Evolutionary conservation across 2,113 vertebrate genomes (phyloP).

Genomic region (Antigone vipio): DNA sequence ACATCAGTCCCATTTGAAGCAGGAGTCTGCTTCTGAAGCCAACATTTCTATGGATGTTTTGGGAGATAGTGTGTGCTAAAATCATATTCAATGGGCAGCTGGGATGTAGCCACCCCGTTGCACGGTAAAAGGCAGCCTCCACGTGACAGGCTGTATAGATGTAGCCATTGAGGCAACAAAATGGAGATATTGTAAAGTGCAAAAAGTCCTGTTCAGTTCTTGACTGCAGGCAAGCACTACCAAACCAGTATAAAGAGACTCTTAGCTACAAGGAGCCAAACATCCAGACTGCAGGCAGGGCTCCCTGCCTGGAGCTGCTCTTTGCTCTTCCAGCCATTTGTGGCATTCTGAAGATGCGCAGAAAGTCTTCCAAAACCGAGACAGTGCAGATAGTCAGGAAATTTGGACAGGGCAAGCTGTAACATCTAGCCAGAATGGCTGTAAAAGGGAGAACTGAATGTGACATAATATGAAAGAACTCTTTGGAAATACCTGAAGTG

Average conservation of each 20-base stretch:
- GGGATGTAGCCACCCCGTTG: neutral
- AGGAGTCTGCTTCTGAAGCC: neutral
- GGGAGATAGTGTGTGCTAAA: neutral
- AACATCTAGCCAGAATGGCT: neutral
- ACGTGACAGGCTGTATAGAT: neutral
- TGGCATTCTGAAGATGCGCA: neutral
- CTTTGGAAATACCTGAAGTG: neutral
- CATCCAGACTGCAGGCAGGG: neutral
- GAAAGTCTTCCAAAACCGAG: neutral
- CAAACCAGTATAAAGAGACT: neutral
- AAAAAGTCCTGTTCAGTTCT: neutral
- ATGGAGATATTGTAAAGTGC: accelerated
- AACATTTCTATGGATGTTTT: neutral
- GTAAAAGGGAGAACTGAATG: neutral
- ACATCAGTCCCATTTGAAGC: neutral
- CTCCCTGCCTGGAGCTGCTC: neutral
- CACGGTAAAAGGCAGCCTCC: neutral
- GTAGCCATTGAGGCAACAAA: neutral
- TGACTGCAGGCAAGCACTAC: neutral
- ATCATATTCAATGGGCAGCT: neutral
- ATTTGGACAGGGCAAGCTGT: neutral
- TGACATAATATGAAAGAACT: neutral
- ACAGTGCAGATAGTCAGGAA: neutral
- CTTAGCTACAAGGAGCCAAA: neutral
- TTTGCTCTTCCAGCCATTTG: neutral